A percentile compares a stretch with the other conserved stretches of the same genome.
phyloP scores from a whole-genome alignment of 2,888 invertebrate species.

The Linnaemya vulpina region DNA sequence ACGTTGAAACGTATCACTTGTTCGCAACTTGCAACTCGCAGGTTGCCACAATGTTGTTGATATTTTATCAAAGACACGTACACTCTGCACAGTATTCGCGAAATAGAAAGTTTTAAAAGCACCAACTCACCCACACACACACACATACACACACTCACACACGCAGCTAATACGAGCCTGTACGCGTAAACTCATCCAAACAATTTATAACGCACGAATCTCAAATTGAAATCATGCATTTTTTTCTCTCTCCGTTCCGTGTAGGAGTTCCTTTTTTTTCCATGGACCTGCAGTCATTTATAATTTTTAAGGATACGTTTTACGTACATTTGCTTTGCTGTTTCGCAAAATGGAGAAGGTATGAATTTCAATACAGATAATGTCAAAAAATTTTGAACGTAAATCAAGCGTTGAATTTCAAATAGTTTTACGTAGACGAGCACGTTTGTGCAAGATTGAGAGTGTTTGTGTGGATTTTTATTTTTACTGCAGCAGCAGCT shows the following conservation, averaged over 20 bases:
- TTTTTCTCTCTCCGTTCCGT: not conserved
- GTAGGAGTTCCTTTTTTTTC: not conserved
- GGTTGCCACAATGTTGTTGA: slow-evolving; percentile 31
- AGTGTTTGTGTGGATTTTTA: slow-evolving; percentile 4
- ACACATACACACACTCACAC: not conserved
- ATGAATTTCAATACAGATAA: slow-evolving; percentile 39
- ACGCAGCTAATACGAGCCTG: too few relatives aligned
- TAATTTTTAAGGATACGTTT: slow-evolving; percentile 35
- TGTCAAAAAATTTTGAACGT: slow-evolving; percentile 55
- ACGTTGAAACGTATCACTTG: not conserved
- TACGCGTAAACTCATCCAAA: not conserved
- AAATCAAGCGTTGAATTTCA: slow-evolving; percentile 63
- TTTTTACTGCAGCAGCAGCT: slow-evolving; percentile 27
- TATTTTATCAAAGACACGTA: slow-evolving; percentile 43
- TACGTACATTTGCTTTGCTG: slow-evolving; percentile 5
- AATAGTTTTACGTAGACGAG: slow-evolving; percentile 7
- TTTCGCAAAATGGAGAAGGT: not conserved
- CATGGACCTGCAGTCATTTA: slow-evolving; percentile 26
- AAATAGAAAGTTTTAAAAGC: slow-evolving; percentile 24
- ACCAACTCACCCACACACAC: not conserved
- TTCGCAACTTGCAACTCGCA: slow-evolving; percentile 4
- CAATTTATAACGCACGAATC: slow-evolving; percentile 43
- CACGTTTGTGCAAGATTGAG: not conserved
- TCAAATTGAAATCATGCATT: slow-evolving; percentile 42
- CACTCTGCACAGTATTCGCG: slow-evolving; percentile 2